These are phyloP conservation scores for Manis crassicaudata DNA, from an alignment of 2,797 vertebrate genomes.

Conservation along the genomic window DNA sequence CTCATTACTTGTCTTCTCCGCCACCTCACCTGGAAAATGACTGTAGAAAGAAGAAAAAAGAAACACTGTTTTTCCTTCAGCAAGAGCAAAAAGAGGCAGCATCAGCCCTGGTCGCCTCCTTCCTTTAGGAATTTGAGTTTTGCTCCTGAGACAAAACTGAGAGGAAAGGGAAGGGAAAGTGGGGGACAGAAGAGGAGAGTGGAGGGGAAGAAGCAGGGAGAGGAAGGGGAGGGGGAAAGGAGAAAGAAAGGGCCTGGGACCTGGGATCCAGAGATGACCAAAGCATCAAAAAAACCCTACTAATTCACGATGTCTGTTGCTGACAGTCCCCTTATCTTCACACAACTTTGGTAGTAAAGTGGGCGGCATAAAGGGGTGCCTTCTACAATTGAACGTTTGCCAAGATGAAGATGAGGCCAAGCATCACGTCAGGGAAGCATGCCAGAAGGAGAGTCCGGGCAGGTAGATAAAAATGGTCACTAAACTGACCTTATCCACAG, in stretches of 20 bases:
- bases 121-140: not conserved
- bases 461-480: not conserved
- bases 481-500: not conserved
- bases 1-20: not conserved
- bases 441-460: not conserved
- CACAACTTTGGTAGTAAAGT: not conserved
- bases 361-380: not conserved
- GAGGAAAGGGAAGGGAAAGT: conserved; percentile 50
- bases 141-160: not conserved
- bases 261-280: not conserved
- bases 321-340: not conserved
- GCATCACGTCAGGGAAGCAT: not conserved
- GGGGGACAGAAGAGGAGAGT: not conserved
- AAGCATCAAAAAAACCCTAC: not conserved
- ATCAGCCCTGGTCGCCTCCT: not conserved
- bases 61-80: not conserved
- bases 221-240: too few relatives aligned
- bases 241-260: not conserved
- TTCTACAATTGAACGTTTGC: not conserved
- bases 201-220: fast-evolving
- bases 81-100: not conserved
- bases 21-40: not conserved
- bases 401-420: not conserved
- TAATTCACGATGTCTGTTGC: not conserved
- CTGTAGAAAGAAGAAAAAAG: not conserved